Evolutionary conservation across 2,888 invertebrate genomes (phyloP), one percentile per base, ranked within the genome.

Genomic region (Ichneumoninae sp.): DNA sequence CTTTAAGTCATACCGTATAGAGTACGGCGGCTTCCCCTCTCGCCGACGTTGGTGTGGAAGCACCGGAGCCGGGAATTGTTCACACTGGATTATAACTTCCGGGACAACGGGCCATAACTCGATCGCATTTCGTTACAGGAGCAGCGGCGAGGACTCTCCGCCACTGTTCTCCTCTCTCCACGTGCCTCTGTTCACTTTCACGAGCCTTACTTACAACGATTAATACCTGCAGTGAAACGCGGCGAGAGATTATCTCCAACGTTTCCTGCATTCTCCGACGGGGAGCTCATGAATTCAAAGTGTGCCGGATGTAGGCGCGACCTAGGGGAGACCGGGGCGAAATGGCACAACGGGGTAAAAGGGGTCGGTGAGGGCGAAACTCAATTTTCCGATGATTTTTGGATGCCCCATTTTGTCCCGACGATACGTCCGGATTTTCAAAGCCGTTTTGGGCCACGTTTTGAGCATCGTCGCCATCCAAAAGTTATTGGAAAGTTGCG

Each of bases 51-150:
- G 33, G 16, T 4, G 62, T 4, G 62, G 71, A 70, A 69, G 16
- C 57, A 71, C 69, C 71, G 36, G 68, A 77, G 54, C 62, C 57
- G 69, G 40, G 81, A 89, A 89, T 90, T 89, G 89, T 89, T 90
- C 88, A 89, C 88, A 87, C 86, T 89, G 87, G 88, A 90, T 91
- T 91, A 89, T 89, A 91, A 89, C 88, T 89, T 87, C 77, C 60
- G 72, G 69, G 62, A 83, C 86, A 86, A 83, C 84, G 84, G 40
- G 85, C 84, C 82, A 84, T 86, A 86, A 88, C 87, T 83, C 82
- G 87, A 89, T 89, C 82, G 81, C 80, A 77, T 83, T 85, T 86
- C 80, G 78, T 68, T 80, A 66, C 40, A 76, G 72, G 26, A 52
- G 52, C 33, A 36, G 66, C 66, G 33, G 66, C 66, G 33, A 65